These are phyloP conservation scores for Scomberomorus guttatus DNA, from an alignment of 2,797 vertebrate genomes.

Conservation along the genomic window DNA sequence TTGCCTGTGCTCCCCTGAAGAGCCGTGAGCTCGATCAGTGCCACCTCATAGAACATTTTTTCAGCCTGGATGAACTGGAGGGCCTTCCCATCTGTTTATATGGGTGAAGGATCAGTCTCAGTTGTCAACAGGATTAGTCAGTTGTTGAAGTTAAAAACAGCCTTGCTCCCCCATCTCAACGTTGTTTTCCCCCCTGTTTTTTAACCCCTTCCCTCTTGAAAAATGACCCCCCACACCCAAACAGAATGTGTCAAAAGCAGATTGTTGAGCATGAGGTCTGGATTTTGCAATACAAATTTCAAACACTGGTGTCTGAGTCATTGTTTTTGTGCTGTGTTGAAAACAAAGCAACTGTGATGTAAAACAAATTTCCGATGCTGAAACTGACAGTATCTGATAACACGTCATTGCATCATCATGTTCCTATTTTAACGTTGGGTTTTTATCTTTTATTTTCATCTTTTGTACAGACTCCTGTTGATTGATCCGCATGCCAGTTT, in stretches of 20 bases:
- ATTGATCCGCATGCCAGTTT: constrained; percentile 25
- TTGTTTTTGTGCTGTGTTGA: not conserved
- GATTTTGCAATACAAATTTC: constrained; percentile 23
- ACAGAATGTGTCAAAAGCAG: constrained; percentile 31
- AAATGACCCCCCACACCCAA: constrained; percentile 41
- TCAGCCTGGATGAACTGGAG: constrained; percentile 86
- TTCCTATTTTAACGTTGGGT: not conserved
- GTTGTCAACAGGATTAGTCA: constrained; percentile 76
- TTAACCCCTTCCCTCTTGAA: constrained; percentile 12
- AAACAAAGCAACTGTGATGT: constrained; percentile 1
- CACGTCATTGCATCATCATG: not conserved
- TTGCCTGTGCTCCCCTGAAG: constrained; percentile 85
- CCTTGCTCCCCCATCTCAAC: constrained; percentile 13
- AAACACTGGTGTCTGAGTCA: not conserved
- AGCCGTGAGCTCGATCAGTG: constrained; percentile 84
- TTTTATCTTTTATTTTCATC: constrained; percentile 19
- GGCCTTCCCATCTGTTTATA: constrained; percentile 88
- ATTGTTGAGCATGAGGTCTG: constrained; percentile 22
- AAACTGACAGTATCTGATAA: constrained; percentile 19
- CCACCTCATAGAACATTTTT: constrained; percentile 90
- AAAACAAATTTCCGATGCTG: constrained; percentile 17
- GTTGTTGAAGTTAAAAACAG: constrained; percentile 78
- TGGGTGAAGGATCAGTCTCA: constrained; percentile 83
- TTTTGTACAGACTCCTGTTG: constrained; percentile 6
- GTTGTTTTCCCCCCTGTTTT: not conserved